phyloP scores from a whole-genome alignment of 2,888 invertebrate species.

The Amiota communis region DNA sequence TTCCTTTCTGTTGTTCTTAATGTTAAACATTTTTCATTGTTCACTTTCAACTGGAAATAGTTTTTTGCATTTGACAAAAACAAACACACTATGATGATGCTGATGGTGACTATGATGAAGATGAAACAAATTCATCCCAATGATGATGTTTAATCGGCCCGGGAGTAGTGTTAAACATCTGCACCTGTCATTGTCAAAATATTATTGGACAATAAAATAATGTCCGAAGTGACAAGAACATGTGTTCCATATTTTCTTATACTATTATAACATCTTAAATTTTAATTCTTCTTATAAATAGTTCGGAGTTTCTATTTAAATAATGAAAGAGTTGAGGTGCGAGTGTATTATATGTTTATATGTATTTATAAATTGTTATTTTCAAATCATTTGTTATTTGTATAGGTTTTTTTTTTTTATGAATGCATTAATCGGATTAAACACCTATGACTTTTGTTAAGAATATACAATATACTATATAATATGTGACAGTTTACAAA shows the following conservation, averaged over 20 bases:
- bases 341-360: too few species aligned
- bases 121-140: not conserved
- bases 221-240: constrained; percentile 67
- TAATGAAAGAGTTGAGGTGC: constrained; percentile 39
- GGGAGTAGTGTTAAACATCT: constrained; percentile 3
- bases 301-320: too few species aligned
- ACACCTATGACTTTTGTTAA: not conserved
- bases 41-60: constrained; percentile 62
- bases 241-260: constrained; percentile 59
- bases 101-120: constrained; percentile 34
- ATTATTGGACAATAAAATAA: constrained; percentile 40
- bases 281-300: not conserved
- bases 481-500: constrained; percentile 62
- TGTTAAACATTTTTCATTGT: not conserved
- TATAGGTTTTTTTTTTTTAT: not conserved
- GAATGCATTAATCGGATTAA: constrained; percentile 16
- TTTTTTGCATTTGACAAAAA: constrained; percentile 67
- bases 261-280: not conserved
- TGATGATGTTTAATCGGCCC: constrained; percentile 7
- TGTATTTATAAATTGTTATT: not conserved
- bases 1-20: constrained; percentile 2
- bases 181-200: constrained; percentile 9
- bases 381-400: not conserved
- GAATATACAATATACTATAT: too few species aligned
- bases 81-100: constrained; percentile 29